Base-by-base conservation (phyloP, 2,113 vertebrate genomes). In the Cyprinus carpio region DNA sequence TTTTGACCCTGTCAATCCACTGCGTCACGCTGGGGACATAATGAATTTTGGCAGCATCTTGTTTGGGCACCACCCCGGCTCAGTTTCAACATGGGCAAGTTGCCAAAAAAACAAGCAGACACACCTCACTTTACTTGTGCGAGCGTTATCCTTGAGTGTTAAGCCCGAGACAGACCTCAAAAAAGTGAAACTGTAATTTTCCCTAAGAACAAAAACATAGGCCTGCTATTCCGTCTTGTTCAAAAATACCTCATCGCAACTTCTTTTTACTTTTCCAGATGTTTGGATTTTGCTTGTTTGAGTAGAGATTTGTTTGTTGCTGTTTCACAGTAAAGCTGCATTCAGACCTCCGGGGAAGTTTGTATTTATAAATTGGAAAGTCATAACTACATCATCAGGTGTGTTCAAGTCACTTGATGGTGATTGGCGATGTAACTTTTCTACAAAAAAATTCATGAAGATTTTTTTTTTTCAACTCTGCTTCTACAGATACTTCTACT, bases 161-260 rank as follows among this genome's bases (percentile, higher is more conserved):
- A 74, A 82, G 37, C 81, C 60, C 37, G 69, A 43, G 83, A 81
- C 86, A 9, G 12, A 18, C 43, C 51, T 18, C 67, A 29, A 79
- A 74, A 88, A 87, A 86, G 72, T 78, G 86, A 64, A 81, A 43
- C 89, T 78, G 62, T 84, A 71, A 85, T 90, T 88, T 64, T 87
- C 84, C 87, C 6, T 31, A 46, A 90, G 91, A 89, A 75, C 15
- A 6, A 87, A 85, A 90, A 87, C 87, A 83, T 86, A 16, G 51
- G 51, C 51, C 15, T 46, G 5, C 51, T 15, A 16, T 64, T 25
- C 6, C 8, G 69, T 83, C 65, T 78, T 76, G 77, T 72, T 87
- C 91, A 87, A 87, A 91, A 92, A 92, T 93, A 92, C 81, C 84
- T 62, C 29, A 6, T 16, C 11, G 71, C 80, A 88, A 31, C 27